Evolutionary conservation across 2,113 vertebrate genomes (phyloP), one percentile per base, ranked within the genome.

Genomic region (Reinhardtius hippoglossoides): DNA sequence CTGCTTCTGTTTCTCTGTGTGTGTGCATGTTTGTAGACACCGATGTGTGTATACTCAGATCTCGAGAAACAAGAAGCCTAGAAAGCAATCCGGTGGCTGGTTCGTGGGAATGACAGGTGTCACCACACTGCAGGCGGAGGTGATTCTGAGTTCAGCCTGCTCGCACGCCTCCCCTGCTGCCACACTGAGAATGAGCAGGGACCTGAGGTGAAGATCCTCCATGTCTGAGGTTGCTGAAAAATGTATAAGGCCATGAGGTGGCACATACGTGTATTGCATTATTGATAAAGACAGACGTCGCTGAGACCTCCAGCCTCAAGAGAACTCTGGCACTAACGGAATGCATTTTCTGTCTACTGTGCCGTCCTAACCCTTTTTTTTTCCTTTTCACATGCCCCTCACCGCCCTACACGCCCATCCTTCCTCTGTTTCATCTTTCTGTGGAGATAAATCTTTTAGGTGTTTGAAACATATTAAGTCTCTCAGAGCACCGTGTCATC

Each of bases 141-240:
- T 76, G 63, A 76, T 76, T 42, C 63, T 20, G 71, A 84, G 80
- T 83, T 84, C 81, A 78, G 50, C 54, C 57, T 13, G 8, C 66
- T 76, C 59, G 52, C 80, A 74, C 35, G 44, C 40, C 55, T 82
- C 80, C 65, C 80, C 81, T 50, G 42, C 76, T 79, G 70, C 78
- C 63, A 26, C 46, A 59, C 74, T 52, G 72, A 79, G 84, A 88
- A 88, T 81, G 74, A 85, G 74, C 24, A 52, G 40, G 86, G 74
- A 68, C 78, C 65, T 60, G 57, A 82, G 77, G 78, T 89, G 85
- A 87, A 80, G 84, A 89, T 74, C 72, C 74, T 80, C 78, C 73
- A 82, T 89, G 84, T 93, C 74, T 83, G 74, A 74, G 76, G 68
- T 81, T 72, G 72, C 82, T 93, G 87, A 91, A 94, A 94, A 87